These are phyloP conservation scores for Thunnus maccoyii DNA, from an alignment of 2,113 vertebrate species.

Conservation along the genomic window DNA sequence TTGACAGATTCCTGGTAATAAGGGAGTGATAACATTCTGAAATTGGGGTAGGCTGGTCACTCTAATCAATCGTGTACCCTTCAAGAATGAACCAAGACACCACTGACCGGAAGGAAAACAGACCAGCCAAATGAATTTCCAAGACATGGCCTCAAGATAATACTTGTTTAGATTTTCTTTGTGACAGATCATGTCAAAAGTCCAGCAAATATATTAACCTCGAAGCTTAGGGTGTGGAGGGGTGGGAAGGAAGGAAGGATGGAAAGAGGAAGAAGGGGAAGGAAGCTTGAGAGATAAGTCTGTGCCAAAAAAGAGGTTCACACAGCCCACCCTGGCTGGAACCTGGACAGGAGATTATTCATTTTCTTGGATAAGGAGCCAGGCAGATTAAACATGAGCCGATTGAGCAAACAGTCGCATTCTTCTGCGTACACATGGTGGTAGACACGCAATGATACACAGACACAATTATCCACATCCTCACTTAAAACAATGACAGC, in stretches of 20 bases:
- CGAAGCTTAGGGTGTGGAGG: conserved; percentile 71
- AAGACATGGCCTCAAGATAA: conserved; percentile 41
- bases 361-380: conserved; percentile 81
- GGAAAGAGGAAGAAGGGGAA: conserved; percentile 89
- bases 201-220: conserved; percentile 68
- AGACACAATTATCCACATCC: conserved; percentile 76
- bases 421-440: conserved; percentile 36
- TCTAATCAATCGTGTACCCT: background rate
- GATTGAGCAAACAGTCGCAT: conserved; percentile 59
- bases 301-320: conserved; percentile 84
- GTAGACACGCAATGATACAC: conserved; percentile 62
- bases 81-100: conserved; percentile 37
- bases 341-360: conserved; percentile 84
- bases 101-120: conserved; percentile 16
- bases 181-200: conserved; percentile 68
- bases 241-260: conserved; percentile 84
- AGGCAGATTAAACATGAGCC: conserved; percentile 73
- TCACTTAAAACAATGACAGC: conserved; percentile 70
- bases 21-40: background rate
- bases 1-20: conserved; percentile 9
- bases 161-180: conserved; percentile 48
- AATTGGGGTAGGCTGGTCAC: background rate
- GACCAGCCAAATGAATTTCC: conserved; percentile 40
- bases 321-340: conserved; percentile 76
- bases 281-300: conserved; percentile 82